Evolutionary conservation across 2,113 vertebrate genomes (phyloP), one percentile per base, ranked within the genome.

Genomic region (Motacilla tschutschensis): DNA sequence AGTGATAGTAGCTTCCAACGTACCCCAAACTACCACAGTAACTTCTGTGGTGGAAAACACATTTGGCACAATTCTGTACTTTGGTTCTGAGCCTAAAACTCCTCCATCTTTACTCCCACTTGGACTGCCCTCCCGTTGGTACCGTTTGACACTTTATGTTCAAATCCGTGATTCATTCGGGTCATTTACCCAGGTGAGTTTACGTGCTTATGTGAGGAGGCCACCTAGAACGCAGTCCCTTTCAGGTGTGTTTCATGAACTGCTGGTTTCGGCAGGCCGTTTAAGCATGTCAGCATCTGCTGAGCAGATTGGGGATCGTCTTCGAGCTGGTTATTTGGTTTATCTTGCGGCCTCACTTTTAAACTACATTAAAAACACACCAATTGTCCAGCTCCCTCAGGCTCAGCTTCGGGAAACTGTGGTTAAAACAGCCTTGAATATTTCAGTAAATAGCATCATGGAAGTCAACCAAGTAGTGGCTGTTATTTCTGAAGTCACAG

Each of bases 61-160:
- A 0, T 77, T 96, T 53, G 97, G 97, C 9, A 4, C 78, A 51
- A 89, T 96, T 74, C 33, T 96, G 40, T 96, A 97, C 65, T 83
- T 82, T 47, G 97, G 97, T 38, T 57, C 78, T 17, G 10, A 46
- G 14, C 50, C 94, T 36, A 35, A 26, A 40, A 70, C 78, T 6
- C 95, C 95, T 38, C 91, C 94, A 3, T 93, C 88, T 55, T 77
- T 94, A 28, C 96, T 97, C 50, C 97, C 97, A 14, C 7, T 77
- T 13, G 96, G 96, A 12, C 6, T 5, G 19, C 20, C 31, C 8
- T 81, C 67, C 28, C 73, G 35, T 36, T 80, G 55, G 4, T 83
- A 96, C 9, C 5, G 20, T 15, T 31, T 96, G 85, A 93, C 9
- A 24, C 22, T 97, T 15, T 46, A 93, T 0, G 65, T 92, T 54